These are phyloP conservation scores for Drosophila subquinaria DNA, from an alignment of 2,888 invertebrate genomes.

Conservation along the genomic window DNA sequence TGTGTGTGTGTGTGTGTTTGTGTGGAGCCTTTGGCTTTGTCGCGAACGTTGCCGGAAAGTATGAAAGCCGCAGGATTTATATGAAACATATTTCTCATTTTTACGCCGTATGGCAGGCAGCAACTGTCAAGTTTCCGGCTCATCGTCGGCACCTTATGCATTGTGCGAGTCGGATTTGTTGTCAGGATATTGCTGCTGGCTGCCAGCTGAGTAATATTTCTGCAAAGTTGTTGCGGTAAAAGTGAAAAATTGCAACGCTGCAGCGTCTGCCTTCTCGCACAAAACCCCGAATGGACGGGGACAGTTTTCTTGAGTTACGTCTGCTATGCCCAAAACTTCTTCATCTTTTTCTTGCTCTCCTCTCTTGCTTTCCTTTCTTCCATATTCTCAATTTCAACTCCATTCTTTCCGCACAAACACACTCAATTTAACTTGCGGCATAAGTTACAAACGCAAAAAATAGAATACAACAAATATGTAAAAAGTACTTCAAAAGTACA, in stretches of 20 bases:
- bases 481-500: slow-evolving; percentile 59
- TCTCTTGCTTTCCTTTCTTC: slow-evolving; percentile 8
- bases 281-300: slow-evolving; percentile 25
- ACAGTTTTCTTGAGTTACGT: slow-evolving; percentile 57
- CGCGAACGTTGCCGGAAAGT: slow-evolving; percentile 35
- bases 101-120: slow-evolving; percentile 54
- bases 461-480: slow-evolving; percentile 21
- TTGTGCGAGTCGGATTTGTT: slow-evolving; percentile 69
- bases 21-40: slow-evolving; percentile 16
- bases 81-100: slow-evolving; percentile 75
- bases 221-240: slow-evolving; percentile 80
- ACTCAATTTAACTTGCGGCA: slow-evolving; percentile 67
- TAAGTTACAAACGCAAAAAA: slow-evolving; percentile 39
- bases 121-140: slow-evolving; percentile 76
- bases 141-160: slow-evolving; percentile 76
- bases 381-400: slow-evolving; percentile 44
- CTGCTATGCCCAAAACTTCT: slow-evolving; percentile 37
- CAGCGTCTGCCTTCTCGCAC: slow-evolving; percentile 7
- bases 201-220: slow-evolving; percentile 70
- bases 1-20: not conserved
- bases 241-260: slow-evolving; percentile 75
- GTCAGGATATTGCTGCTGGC: slow-evolving; percentile 75
- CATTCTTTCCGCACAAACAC: slow-evolving; percentile 47
- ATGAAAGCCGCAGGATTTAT: slow-evolving; percentile 70
- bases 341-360: not conserved